Evolutionary conservation across 1,140 invertebrate species (phyloP).

Genomic region (Trypoxylus dichotomus): DNA sequence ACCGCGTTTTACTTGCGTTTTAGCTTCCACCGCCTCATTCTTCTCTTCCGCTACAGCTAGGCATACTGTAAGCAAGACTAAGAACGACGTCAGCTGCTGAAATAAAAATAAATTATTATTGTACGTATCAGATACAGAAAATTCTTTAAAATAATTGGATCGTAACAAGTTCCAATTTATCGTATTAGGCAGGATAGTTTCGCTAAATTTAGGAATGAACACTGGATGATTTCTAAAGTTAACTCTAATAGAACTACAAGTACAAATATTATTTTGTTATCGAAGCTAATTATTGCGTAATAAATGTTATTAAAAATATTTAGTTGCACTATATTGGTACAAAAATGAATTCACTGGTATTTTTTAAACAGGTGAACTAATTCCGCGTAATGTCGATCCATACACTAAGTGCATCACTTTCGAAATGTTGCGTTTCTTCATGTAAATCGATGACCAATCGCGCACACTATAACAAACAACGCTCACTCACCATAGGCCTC

Average conservation of each 20-base stretch:
- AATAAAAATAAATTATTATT: conserved; percentile 47
- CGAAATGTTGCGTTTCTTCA: background rate
- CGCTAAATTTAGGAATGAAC: too few species aligned
- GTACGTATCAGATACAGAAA: too few species aligned
- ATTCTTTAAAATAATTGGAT: background rate
- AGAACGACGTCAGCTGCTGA: conserved; percentile 69
- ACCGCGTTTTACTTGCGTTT: conserved; percentile 70
- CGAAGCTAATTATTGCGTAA: too few species aligned
- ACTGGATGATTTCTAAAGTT: too few species aligned
- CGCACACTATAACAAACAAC: conserved; percentile 28
- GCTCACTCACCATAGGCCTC: conserved; percentile 60
- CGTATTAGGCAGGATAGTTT: too few species aligned
- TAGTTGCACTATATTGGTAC: background rate
- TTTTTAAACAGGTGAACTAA: background rate
- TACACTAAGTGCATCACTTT: conserved; percentile 16
- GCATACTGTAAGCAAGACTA: conserved; percentile 69
- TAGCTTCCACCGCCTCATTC: conserved; percentile 60
- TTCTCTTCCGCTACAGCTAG: conserved; percentile 58
- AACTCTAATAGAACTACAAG: too few species aligned
- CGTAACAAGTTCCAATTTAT: background rate
- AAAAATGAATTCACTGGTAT: background rate
- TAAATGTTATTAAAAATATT: background rate
- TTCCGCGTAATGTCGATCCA: background rate
- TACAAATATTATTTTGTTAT: too few species aligned
- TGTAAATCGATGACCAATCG: background rate